A percentile compares a stretch with the other conserved stretches of the same genome.
Evolutionary conservation across 2,797 vertebrate species (phyloP).

Genomic region (Merluccius polli): DNA sequence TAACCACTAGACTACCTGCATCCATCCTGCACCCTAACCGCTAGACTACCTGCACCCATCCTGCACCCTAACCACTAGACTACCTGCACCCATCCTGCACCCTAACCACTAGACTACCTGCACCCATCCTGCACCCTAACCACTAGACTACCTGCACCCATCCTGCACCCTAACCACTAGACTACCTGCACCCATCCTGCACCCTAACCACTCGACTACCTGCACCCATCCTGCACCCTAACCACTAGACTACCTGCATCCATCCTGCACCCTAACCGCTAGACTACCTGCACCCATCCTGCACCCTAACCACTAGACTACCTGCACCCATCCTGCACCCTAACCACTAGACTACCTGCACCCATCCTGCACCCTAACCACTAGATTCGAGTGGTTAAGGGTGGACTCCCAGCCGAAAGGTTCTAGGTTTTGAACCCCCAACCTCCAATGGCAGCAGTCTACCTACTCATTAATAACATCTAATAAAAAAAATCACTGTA

Average conservation of each 20-base stretch:
- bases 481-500: neutral
- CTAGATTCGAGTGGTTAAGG: neutral
- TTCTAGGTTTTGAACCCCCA: neutral
- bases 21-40: no score
- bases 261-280: no score
- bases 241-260: neutral
- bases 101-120: neutral
- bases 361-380: neutral
- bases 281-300: neutral
- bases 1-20: neutral
- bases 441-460: neutral
- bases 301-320: neutral
- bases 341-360: no score
- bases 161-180: neutral
- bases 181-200: neutral
- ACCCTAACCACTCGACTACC: neutral
- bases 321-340: neutral
- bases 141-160: neutral
- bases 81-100: neutral
- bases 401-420: neutral
- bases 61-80: neutral
- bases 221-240: no score
- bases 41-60: neutral
- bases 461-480: neutral
- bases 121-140: no score